Evolutionary conservation across 2,113 vertebrate species (phyloP), one percentile per base, ranked within the genome.

Genomic region (Mionectes macconnelli): DNA sequence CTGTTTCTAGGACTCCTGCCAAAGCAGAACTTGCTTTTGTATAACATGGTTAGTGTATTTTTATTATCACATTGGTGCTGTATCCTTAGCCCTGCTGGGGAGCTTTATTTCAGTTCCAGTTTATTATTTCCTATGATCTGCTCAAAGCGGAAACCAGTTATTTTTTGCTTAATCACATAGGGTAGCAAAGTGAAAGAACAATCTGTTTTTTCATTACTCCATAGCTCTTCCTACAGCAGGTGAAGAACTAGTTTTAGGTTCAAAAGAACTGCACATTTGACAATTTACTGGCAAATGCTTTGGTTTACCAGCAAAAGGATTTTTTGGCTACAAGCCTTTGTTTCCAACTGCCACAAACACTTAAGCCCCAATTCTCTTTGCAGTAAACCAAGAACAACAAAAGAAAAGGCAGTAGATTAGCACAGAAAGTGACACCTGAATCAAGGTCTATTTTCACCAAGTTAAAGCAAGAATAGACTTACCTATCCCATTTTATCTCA

Each of bases 61-160:
- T 97, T 96, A 96, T 95, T 74, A 45, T 94, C 80, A 84, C 16
- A 6, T 47, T 72, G 64, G 35, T 94, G 78, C 67, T 86, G 35
- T 69, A 78, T 82, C 67, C 64, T 84, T 69, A 70, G 74, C 35
- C 66, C 35, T 79, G 47, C 88, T 67, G 87, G 93, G 66, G 31
- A 94, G 56, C 42, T 97, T 95, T 91, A 79, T 91, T 97, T 97
- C 82, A 69, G n/a, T 89, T 92, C 73, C 84, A 95, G 91, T 77
- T 81, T 94, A 60, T 95, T 96, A 95, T 87, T 94, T 96, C 56
- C 73, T 79, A 72, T 60, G 64, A 91, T 81, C 63, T 84, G 27
- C 80, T 80, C 53, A 87, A 93, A 69, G 59, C 45, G 31, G 74
- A 96, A 97, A 97, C 57, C 57, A 86, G 53, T 39, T 76, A 9